Evolutionary conservation across 2,888 invertebrate species (phyloP), one percentile per base, ranked within the genome.

Genomic region (Synergus gifuensis): DNA sequence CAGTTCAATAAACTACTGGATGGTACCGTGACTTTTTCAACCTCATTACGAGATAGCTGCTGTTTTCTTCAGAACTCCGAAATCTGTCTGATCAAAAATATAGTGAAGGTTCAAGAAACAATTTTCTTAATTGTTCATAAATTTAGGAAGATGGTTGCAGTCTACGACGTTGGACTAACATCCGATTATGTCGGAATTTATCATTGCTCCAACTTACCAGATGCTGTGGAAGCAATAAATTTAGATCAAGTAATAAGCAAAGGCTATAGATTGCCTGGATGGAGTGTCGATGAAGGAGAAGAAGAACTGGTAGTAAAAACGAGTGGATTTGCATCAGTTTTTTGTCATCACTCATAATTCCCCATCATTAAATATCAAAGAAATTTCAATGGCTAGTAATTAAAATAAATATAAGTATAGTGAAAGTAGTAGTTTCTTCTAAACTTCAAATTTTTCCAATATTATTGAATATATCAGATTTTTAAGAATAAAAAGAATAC

Each of bases 161-260:
- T 78, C n/a, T 78, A 78, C 40, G 54, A 78, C 54, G 49, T 78
- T n/a, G 78, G 78, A 49, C 22, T 67, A 28, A 54, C 67, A 36
- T 78, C 77, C 36, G 46, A 77, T 54, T 16, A 46, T 66, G 66
- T 77, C 44, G 77, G 77, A 60, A 64, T 77, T 44, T 40, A 77
- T 63, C 63, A 77, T 36, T 66, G 77, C 49, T 46, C 77, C 42
- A 44, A 66, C 46, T 77, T 77, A 64, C 49, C 54, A 12, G 46
- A 36, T 28, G 36, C 36, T 44, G 44, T 77, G 44, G 64, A 66
- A 64, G 54, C 77, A 64, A 64, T 77, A 18, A 66, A 77, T 36
- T 64, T 77, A 46, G 42, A 49, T 2, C 36, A 77, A 11, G 46
- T 77, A 11, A 42, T 28, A 14, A 18, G 16, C 16, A 67, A 67